Evolutionary conservation across 2,888 invertebrate species (phyloP).

Genomic region (Drosophila yooni): DNA sequence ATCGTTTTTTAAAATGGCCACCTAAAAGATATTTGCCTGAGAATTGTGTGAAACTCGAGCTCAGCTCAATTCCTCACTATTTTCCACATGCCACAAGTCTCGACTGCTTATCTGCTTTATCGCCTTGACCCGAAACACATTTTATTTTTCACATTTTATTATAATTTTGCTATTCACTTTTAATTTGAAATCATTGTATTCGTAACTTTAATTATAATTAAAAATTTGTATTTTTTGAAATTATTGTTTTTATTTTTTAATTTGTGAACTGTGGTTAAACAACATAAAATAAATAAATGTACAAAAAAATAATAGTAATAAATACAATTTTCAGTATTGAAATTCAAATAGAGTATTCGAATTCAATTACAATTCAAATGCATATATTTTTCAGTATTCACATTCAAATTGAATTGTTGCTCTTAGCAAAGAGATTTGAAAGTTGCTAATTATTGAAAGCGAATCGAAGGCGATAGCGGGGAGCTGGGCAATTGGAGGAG

Average conservation of each 20-base stretch:
- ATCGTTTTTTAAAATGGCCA: neutral
- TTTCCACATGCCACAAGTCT: too few species aligned
- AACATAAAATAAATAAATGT: neutral
- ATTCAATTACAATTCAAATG: neutral
- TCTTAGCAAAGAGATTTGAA: conserved; percentile 19
- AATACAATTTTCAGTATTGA: neutral
- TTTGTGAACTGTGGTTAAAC: neutral
- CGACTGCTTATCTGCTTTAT: too few species aligned
- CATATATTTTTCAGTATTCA: neutral
- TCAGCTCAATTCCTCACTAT: too few species aligned
- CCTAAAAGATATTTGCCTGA: neutral
- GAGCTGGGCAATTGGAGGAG: neutral
- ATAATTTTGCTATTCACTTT: too few species aligned
- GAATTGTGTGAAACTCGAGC: neutral
- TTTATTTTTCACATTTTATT: too few species aligned
- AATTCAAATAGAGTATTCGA: too few species aligned
- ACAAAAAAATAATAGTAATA: neutral
- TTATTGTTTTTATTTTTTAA: too few species aligned
- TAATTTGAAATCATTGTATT: too few species aligned
- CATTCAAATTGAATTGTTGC: conserved; percentile 27
- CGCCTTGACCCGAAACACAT: too few species aligned
- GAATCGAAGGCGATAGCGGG: neutral
- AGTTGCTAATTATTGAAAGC: conserved; percentile 48
- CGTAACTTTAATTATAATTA: too few species aligned
- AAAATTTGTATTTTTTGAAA: too few species aligned